Evolutionary conservation across 2,888 invertebrate genomes (phyloP).

Genomic region (Leistus spinibarbis): DNA sequence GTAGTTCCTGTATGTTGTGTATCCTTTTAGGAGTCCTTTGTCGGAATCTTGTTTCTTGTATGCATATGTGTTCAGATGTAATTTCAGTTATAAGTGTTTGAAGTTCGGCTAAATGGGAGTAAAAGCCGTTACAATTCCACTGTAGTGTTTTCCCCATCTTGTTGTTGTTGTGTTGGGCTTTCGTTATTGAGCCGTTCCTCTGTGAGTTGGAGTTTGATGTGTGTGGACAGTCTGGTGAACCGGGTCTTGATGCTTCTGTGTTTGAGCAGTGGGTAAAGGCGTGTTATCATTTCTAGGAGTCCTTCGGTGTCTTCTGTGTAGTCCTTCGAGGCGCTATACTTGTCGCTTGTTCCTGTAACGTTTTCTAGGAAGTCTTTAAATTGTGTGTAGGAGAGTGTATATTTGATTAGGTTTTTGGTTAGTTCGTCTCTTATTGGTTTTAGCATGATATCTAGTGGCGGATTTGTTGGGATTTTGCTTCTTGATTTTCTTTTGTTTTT

Average conservation of each 20-base stretch:
- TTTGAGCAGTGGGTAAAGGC: neutral
- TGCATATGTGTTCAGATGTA: neutral
- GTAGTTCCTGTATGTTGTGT: neutral
- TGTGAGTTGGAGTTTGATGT: neutral
- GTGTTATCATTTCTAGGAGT: neutral
- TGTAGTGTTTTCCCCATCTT: neutral
- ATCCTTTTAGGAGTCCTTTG: neutral
- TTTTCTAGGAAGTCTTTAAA: too few relatives aligned
- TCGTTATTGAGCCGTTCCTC: too few relatives aligned
- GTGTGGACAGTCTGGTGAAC: neutral
- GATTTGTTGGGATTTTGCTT: too few relatives aligned
- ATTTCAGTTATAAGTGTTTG: neutral
- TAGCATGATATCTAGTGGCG: too few relatives aligned
- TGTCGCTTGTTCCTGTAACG: too few relatives aligned
- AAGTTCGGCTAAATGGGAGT: neutral
- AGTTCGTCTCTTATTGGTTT: too few relatives aligned
- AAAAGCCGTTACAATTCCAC: constrained; percentile 2
- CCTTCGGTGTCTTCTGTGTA: neutral
- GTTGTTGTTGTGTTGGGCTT: neutral
- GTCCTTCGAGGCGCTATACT: neutral
- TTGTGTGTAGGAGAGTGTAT: too few relatives aligned
- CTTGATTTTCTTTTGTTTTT: too few relatives aligned
- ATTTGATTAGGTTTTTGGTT: too few relatives aligned
- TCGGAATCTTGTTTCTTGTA: constrained; percentile 9
- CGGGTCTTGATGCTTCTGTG: neutral